Percentiles rank a stretch among this genome's conserved stretches.
Conservation (phyloP, 1,140 invertebrate species). For the Melanaphis sacchari region DNA sequence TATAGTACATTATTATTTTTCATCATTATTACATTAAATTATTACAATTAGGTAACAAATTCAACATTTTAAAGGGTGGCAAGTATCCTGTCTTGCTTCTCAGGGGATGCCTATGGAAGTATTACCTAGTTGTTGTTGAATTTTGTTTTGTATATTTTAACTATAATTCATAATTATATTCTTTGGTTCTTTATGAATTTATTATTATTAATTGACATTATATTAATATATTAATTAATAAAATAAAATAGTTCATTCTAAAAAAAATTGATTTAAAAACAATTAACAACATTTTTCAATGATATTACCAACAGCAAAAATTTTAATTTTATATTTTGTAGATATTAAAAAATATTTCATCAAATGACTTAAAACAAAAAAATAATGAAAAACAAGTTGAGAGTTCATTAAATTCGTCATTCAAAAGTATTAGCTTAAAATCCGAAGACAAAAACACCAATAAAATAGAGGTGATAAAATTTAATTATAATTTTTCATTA, state of each 20-base stretch:
- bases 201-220: not conserved
- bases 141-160: not conserved
- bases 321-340: not conserved
- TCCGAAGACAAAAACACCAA: not conserved
- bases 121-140: not conserved
- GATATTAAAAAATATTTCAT: not conserved
- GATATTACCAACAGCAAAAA: too few relatives aligned
- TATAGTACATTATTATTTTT: too few relatives aligned
- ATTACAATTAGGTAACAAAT: too few relatives aligned
- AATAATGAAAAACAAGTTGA: not conserved
- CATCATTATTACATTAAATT: too few relatives aligned
- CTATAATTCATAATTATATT: not conserved
- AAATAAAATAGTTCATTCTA: not conserved
- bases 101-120: too few relatives aligned
- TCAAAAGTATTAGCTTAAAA: not conserved
- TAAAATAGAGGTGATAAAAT: not conserved
- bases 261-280: not conserved
- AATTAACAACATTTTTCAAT: too few relatives aligned
- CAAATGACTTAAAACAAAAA: not conserved
- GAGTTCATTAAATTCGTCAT: not conserved
- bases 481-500: not conserved
- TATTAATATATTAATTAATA: not conserved
- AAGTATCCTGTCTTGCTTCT: too few relatives aligned
- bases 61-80: too few relatives aligned
- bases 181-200: not conserved